Evolutionary conservation across 2,888 invertebrate genomes (phyloP), one percentile per base, ranked within the genome.

Genomic region (Lasius fuliginosus): DNA sequence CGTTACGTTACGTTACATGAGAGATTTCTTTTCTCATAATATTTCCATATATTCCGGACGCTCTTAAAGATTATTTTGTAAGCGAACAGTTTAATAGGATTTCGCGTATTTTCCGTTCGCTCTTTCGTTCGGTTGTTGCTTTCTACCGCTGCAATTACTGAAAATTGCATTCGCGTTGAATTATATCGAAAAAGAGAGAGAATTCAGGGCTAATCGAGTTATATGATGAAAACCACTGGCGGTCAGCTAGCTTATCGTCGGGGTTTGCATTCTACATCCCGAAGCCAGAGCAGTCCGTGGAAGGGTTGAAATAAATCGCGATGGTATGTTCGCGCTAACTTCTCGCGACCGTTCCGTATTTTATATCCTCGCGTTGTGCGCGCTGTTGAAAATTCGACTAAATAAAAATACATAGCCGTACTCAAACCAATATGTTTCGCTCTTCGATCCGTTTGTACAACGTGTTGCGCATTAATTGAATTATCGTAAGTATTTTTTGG

Each of bases 151-250:
- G 92, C 91, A 93, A 94, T 94, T 93, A 93, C 92, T 88, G 90
- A 92, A 91, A 94, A 94, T 93, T 93, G 92, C 91, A 93, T 93
- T 93, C 89, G 84, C 90, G 90, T 88, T 89, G 92, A 93, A 93
- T 93, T 90, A 90, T 89, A 91, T 89, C 89, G 89, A 90, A 90
- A 90, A 88, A 90, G 90, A 90, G 88, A 89, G 91, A 91, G 92
- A 92, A 90, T 90, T 87, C 91, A 90, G 89, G 90, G 90, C 92
- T 94, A 94, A 94, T 94, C 93, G 93, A 93, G 92, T 94, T 93
- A 93, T 90, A 92, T 88, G 92, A 92, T 93, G 93, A 92, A 94
- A 94, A 94, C 94, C 94, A 91, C 93, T 87, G 92, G 92, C 86
- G 93, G 94, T 94, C 93, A 93, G 90, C 90, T 92, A 93, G 93